Percentiles rank a stretch among this genome's conserved stretches.
phyloP scores from a whole-genome alignment of 2,797 vertebrate species.

The Somateria mollissima region DNA sequence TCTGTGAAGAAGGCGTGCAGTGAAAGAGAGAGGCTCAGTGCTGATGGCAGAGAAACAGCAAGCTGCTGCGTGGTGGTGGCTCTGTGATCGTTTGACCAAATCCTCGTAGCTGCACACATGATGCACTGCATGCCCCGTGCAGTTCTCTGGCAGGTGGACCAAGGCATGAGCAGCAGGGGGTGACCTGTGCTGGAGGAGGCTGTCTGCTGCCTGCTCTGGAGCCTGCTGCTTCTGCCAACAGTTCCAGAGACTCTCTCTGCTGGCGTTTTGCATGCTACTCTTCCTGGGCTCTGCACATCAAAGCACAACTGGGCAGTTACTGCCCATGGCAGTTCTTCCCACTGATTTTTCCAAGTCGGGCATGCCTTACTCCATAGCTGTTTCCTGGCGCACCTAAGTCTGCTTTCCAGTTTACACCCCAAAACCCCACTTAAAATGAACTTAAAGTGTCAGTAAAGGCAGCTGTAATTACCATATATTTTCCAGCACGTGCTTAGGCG shows the following conservation, averaged over 20 bases:
- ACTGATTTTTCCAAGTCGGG: background rate
- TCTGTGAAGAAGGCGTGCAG: too few relatives aligned
- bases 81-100: background rate
- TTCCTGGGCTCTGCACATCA: background rate
- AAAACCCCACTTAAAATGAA: background rate
- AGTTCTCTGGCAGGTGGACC: background rate
- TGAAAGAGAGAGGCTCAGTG: too few relatives aligned
- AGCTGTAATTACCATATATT: background rate
- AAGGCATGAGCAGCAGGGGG: background rate
- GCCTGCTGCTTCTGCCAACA: background rate
- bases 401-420: background rate
- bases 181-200: background rate
- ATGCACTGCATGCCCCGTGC: background rate
- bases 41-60: background rate
- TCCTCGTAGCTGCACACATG: background rate
- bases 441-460: background rate
- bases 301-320: background rate
- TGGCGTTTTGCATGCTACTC: accelerated
- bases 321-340: background rate
- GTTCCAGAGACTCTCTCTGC: background rate
- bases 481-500: background rate
- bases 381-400: background rate
- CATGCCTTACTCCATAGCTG: background rate
- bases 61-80: background rate
- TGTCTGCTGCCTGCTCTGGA: background rate